Base-by-base conservation (phyloP, 2,113 vertebrate genomes). In the Climacteris rufus region DNA sequence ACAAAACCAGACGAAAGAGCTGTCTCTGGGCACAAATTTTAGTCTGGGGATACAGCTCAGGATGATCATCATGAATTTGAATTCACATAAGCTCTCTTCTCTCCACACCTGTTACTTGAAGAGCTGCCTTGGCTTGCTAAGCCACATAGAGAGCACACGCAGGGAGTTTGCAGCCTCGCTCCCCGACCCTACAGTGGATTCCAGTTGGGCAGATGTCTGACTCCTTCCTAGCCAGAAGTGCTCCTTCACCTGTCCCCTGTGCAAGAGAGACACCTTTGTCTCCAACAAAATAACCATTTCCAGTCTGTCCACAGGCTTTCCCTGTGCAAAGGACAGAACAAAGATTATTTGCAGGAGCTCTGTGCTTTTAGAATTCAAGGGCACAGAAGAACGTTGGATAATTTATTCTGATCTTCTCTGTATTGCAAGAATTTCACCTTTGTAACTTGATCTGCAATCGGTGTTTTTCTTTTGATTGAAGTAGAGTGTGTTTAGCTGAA, bases 61-160 rank as follows among this genome's bases (percentile, higher is more conserved):
- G 40, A 45, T 57, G 37, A 68, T 57, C 57, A 85, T 45, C n/a
- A 27, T 5, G 28, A 39, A 47, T 81, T 25, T 75, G 61, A 87
- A 68, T 39, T 68, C 47, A 66, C 17, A 23, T 13, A 24, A 87
- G 15, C 69, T 71, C 47, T 54, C 70, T 70, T 44, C 52, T 81
- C 49, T 76, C 40, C 37, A 53, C 22, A 28, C 8, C 30, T 61
- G 57, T 37, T 47, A 75, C 24, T 11, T 40, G 44, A 28, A 37
- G 78, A 90, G 57, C 79, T 76, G 83, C 44, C 49, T 11, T 1
- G 8, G 35, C 57, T 74, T 64, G 24, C 79, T 49, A 11, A 82
- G 65, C 52, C 35, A 18, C 0, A 4, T 5, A 20, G 14, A 40
- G 57, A 47, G 42, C 28, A 39, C 23, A 37, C 0, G 0, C 27